Conservation (phyloP, 2,888 invertebrate species). For the Onthophagus sagittarius region DNA sequence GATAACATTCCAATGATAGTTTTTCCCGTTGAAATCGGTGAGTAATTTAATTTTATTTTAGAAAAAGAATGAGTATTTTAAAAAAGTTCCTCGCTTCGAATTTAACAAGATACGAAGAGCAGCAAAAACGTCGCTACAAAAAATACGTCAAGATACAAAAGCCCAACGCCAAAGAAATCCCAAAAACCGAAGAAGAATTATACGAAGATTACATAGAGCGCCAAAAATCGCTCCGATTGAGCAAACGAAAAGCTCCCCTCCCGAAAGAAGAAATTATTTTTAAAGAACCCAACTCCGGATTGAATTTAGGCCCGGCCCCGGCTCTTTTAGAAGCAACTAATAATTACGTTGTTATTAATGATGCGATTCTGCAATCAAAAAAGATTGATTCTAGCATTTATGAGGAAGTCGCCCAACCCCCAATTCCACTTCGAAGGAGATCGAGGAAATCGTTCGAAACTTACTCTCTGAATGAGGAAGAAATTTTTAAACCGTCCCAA, state of each 20-base stretch:
- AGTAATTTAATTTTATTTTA: background rate
- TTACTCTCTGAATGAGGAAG: background rate
- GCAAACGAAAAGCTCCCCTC: conserved; percentile 7
- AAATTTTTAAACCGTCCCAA: background rate
- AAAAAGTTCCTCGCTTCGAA: conserved; percentile 17
- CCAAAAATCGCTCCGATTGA: conserved; percentile 15
- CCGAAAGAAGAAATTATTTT: conserved; percentile 7
- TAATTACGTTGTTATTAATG: conserved; percentile 1
- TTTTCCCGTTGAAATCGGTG: background rate
- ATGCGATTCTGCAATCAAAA: background rate
- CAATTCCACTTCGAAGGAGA: background rate
- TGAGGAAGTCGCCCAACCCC: background rate
- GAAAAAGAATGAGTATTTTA: conserved; percentile 13
- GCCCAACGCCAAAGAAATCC: conserved; percentile 6
- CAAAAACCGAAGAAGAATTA: conserved; percentile 18
- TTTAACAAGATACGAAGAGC: conserved; percentile 17
- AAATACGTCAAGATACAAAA: conserved; percentile 20
- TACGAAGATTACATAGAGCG: conserved; percentile 18
- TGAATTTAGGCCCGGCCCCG: conserved; percentile 8
- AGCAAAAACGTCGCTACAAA: conserved; percentile 21
- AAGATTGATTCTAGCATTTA: background rate
- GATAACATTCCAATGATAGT: background rate
- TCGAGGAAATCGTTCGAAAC: background rate
- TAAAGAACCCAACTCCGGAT: conserved; percentile 14
- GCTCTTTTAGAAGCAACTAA: conserved; percentile 17